Percentiles rank a stretch among this genome's conserved stretches.
phyloP scores from a whole-genome alignment of 2,797 vertebrate genomes.

The Ammospiza maritima region DNA sequence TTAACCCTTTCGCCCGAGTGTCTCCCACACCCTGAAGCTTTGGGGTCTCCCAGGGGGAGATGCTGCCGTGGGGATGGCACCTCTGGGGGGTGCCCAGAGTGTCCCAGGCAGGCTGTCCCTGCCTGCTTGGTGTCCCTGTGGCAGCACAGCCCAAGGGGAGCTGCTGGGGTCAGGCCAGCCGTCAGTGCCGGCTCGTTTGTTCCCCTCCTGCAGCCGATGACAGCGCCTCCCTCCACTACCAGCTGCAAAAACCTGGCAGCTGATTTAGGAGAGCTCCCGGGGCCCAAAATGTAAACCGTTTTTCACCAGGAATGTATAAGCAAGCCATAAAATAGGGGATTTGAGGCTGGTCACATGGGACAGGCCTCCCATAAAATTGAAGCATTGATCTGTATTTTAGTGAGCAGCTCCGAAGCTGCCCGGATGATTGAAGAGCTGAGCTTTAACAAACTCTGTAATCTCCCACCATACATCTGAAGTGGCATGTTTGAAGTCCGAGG shows the following conservation, averaged over 20 bases:
- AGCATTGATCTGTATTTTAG: constrained; percentile 82
- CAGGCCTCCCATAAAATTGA: constrained; percentile 86
- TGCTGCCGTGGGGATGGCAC: fast-evolving
- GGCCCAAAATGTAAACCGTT: constrained; percentile 91
- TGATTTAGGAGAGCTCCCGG: constrained; percentile 92
- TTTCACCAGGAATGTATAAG: constrained; percentile 93
- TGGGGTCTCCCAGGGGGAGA: fast-evolving
- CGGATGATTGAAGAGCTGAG: constrained; percentile 70
- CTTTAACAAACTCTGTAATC: constrained; percentile 80
- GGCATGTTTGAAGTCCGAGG: constrained; percentile 84
- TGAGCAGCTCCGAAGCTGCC: constrained; percentile 74
- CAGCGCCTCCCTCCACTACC: constrained; percentile 86
- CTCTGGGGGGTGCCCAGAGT: neutral
- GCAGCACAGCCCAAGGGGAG: neutral
- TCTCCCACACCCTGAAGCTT: fast-evolving
- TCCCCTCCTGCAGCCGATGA: constrained; percentile 77
- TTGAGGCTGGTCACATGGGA: constrained; percentile 85
- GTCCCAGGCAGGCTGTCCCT: fast-evolving
- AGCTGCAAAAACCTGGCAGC: constrained; percentile 86
- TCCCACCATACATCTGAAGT: constrained; percentile 83
- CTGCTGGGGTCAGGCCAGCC: neutral
- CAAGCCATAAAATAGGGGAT: constrained; percentile 93
- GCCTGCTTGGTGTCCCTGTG: fast-evolving
- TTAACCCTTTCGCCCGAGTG: neutral
- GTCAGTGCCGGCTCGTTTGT: constrained; percentile 81